These are phyloP conservation scores for Scelioninae gen. 1 DNA, from an alignment of 2,888 invertebrate genomes.

Conservation along the genomic window DNA sequence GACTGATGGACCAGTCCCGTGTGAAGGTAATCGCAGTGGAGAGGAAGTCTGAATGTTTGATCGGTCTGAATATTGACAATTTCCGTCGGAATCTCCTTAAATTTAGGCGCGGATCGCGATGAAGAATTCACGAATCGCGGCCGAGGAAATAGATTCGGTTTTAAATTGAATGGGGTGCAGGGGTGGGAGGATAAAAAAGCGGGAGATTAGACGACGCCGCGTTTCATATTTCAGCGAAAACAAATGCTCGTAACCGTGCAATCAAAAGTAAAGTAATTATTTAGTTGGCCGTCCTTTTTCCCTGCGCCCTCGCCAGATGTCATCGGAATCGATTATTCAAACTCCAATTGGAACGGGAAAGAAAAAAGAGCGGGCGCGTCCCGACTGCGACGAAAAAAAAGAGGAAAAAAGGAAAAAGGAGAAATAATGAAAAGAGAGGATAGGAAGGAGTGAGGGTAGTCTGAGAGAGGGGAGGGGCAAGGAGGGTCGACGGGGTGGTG, in stretches of 20 bases:
- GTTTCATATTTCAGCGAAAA: constrained; percentile 24
- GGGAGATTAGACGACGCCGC: no score
- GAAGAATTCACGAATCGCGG: constrained; percentile 10
- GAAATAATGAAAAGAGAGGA: constrained; percentile 58
- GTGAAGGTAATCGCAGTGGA: constrained; percentile 37
- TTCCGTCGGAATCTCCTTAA: constrained; percentile 40
- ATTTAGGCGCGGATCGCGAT: constrained; percentile 35
- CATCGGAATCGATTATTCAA: constrained; percentile 65
- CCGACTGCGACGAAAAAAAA: constrained; percentile 49
- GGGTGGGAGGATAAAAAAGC: no score
- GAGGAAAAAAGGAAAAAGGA: constrained; percentile 35
- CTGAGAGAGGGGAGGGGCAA: not conserved
- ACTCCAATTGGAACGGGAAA: constrained; percentile 59
- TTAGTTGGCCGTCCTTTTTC: constrained; percentile 41
- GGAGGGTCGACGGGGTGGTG: constrained; percentile 1
- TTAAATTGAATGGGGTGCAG: constrained; percentile 20
- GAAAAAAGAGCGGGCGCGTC: constrained; percentile 55
- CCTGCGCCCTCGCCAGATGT: constrained; percentile 52
- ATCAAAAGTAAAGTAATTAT: constrained; percentile 62
- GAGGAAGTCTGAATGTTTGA: constrained; percentile 32
- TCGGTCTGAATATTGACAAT: constrained; percentile 42
- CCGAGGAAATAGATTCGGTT: constrained; percentile 38
- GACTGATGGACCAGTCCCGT: constrained; percentile 1
- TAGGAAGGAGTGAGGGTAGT: constrained; percentile 3
- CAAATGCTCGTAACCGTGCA: constrained; percentile 41